These are phyloP conservation scores for Aix galericulata DNA, from an alignment of 2,113 vertebrate genomes.

Conservation along the genomic window DNA sequence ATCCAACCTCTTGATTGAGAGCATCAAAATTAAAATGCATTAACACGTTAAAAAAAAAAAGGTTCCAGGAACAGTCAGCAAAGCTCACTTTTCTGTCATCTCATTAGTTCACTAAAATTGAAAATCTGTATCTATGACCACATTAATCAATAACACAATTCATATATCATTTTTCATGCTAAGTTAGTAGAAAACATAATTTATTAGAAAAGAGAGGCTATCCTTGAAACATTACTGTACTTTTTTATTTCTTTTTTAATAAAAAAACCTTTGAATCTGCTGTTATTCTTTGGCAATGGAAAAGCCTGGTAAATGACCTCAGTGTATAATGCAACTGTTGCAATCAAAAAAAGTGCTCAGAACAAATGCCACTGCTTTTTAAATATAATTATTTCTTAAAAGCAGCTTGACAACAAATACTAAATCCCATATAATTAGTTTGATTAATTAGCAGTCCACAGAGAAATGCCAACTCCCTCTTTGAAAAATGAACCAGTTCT, in stretches of 20 bases:
- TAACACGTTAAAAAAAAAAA: background rate
- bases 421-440: background rate
- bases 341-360: background rate
- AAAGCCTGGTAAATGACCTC: background rate
- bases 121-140: background rate
- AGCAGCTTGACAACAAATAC: background rate
- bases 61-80: background rate
- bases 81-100: background rate
- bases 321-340: background rate
- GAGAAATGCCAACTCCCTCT: background rate
- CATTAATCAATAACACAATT: background rate
- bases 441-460: background rate
- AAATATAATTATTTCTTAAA: background rate
- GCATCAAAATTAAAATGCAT: background rate
- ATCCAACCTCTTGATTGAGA: background rate
- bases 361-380: background rate
- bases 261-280: background rate
- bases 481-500: background rate
- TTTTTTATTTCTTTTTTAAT: background rate
- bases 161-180: background rate
- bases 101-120: background rate
- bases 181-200: background rate
- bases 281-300: background rate
- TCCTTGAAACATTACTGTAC: background rate
- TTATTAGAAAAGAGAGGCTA: background rate